phyloP scores from a whole-genome alignment of 37 sponge, comb jelly and placozoan genomes.

The Spongia lamella region DNA sequence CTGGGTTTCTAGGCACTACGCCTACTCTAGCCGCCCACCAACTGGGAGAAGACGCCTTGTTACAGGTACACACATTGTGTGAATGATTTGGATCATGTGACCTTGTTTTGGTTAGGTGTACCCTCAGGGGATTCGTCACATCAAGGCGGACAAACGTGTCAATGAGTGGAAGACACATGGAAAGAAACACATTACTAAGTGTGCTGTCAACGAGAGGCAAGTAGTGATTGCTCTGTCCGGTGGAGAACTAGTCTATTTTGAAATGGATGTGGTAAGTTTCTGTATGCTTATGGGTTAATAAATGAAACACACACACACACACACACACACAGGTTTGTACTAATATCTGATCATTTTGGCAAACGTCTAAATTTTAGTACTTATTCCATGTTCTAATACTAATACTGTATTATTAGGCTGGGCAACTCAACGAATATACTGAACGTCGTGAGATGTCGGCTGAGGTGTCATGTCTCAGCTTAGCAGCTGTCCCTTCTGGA shows the following conservation, averaged over 20 bases:
- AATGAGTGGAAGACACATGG: conserved; percentile 97
- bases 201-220: conserved; percentile 95
- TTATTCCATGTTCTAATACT: no score
- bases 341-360: no score
- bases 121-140: conserved; percentile 96
- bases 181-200: conserved; percentile 78
- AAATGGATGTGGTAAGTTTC: conserved; percentile 89
- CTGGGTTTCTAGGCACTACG: conserved; percentile 96
- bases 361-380: no score
- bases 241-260: conserved; percentile 98
- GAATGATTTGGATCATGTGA: neutral
- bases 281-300: no score
- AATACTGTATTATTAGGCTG: no score
- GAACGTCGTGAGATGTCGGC: conserved; percentile 91
- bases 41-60: conserved; percentile 94
- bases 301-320: no score
- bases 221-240: conserved; percentile 95
- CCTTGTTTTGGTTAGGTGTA: conserved; percentile 70
- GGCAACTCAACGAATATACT: conserved; percentile 98
- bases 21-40: conserved; percentile 91
- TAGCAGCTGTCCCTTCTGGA: conserved; percentile 90
- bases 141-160: conserved; percentile 89
- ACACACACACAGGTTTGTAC: no score
- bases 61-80: conserved; percentile 68
- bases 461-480: conserved; percentile 94